Conservation (phyloP, 1,140 invertebrate genomes). For the Telenomus remus region DNA sequence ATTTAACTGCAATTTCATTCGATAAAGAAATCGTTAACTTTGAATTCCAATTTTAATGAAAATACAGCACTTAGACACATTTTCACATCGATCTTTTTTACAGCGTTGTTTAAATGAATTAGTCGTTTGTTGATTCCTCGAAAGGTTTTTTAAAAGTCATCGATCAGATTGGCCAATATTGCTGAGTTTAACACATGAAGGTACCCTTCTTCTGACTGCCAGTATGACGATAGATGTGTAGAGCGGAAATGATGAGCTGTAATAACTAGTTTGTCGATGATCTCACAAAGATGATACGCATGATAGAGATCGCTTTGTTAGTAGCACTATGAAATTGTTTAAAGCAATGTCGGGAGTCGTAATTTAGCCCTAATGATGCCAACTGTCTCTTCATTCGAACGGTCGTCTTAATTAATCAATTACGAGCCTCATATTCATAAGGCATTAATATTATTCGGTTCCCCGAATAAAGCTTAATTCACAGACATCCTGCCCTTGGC, state of each 20-base stretch:
- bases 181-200: constrained; percentile 35
- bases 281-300: constrained; percentile 64
- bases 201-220: constrained; percentile 38
- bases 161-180: constrained; percentile 13
- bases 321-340: constrained; percentile 61
- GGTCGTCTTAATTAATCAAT: constrained; percentile 55
- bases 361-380: constrained; percentile 62
- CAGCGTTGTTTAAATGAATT: neutral
- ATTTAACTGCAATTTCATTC: constrained; percentile 29
- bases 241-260: constrained; percentile 62
- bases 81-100: neutral
- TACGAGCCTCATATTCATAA: constrained; percentile 49
- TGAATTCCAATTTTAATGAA: constrained; percentile 23
- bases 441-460: constrained; percentile 41
- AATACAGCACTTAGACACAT: neutral
- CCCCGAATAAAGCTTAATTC: constrained; percentile 35
- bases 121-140: too few species aligned
- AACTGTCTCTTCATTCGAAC: constrained; percentile 61
- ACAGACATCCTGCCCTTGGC: constrained; percentile 10
- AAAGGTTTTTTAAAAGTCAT: too few species aligned
- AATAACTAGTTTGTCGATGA: constrained; percentile 61
- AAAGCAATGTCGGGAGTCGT: constrained; percentile 44
- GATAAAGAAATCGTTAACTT: constrained; percentile 27
- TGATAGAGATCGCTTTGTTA: constrained; percentile 59
- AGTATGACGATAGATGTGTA: constrained; percentile 48